Conservation (phyloP, 2,113 vertebrate genomes). For the Dermatemys mawii region DNA sequence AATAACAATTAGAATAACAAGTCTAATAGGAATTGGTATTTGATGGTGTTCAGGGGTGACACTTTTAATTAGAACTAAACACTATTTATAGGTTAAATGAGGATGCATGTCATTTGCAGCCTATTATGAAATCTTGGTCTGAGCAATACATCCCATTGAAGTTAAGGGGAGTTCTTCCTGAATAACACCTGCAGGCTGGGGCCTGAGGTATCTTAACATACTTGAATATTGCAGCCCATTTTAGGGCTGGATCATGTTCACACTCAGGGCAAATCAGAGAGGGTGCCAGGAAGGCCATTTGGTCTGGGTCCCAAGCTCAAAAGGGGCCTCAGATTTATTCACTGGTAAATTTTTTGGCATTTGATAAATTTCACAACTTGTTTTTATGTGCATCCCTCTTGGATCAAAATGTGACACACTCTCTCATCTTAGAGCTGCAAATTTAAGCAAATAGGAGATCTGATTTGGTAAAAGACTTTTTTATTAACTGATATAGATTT, state of each 20-base stretch:
- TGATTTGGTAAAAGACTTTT: too few relatives aligned
- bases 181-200: rapidly evolving
- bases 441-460: too few relatives aligned
- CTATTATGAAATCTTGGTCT: neutral
- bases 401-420: too few relatives aligned
- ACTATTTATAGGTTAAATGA: neutral
- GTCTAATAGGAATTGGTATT: neutral
- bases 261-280: neutral
- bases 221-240: neutral
- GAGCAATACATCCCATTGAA: neutral
- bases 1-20: neutral
- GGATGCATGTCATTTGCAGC: neutral
- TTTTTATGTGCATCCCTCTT: too few relatives aligned
- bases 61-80: neutral
- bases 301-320: too few relatives aligned
- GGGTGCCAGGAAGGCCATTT: too few relatives aligned
- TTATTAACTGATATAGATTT: too few relatives aligned
- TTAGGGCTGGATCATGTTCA: neutral
- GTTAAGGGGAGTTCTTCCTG: neutral
- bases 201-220: neutral
- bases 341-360: too few relatives aligned
- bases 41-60: neutral
- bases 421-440: too few relatives aligned
- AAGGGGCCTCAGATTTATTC: too few relatives aligned
- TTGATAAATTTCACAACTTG: too few relatives aligned